These are phyloP conservation scores for Tringa solitaria DNA, from an alignment of 2,113 vertebrate species.

Conservation along the genomic window DNA sequence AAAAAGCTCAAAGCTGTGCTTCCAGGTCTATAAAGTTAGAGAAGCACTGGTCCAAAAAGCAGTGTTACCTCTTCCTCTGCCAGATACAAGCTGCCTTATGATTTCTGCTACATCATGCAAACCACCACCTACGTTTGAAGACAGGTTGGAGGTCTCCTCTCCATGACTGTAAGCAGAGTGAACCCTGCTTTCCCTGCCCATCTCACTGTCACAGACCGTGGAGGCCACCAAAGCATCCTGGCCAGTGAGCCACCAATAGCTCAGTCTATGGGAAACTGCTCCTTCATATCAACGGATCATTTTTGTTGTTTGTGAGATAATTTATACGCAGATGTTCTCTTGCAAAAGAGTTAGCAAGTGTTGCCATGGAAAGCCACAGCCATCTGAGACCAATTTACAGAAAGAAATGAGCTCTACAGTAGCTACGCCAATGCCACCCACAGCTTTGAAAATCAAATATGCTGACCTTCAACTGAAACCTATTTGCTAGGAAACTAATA, in stretches of 20 bases:
- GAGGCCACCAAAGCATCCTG: not conserved
- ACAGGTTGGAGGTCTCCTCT: not conserved
- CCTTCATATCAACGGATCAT: not conserved
- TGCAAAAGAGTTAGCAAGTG: not conserved
- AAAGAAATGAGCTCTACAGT: not conserved
- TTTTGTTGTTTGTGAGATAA: not conserved
- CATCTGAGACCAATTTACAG: not conserved
- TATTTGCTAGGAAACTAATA: not conserved
- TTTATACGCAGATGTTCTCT: not conserved
- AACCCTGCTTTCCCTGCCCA: not conserved
- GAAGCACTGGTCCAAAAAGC: accelerated
- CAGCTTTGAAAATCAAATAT: not conserved
- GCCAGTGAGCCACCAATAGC: not conserved
- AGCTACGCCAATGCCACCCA: not conserved
- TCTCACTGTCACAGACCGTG: not conserved
- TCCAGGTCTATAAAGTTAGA: not conserved
- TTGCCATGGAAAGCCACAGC: not conserved
- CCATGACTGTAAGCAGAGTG: accelerated
- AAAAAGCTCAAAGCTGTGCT: not conserved
- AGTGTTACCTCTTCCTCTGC: not conserved
- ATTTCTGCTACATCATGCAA: not conserved
- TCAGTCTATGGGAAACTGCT: not conserved
- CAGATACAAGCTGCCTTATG: not conserved
- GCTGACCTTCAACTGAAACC: not conserved
- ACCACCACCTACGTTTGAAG: not conserved